Evolutionary conservation across 1,140 invertebrate genomes (phyloP).

Genomic region (Drosophila subpulchrella): DNA sequence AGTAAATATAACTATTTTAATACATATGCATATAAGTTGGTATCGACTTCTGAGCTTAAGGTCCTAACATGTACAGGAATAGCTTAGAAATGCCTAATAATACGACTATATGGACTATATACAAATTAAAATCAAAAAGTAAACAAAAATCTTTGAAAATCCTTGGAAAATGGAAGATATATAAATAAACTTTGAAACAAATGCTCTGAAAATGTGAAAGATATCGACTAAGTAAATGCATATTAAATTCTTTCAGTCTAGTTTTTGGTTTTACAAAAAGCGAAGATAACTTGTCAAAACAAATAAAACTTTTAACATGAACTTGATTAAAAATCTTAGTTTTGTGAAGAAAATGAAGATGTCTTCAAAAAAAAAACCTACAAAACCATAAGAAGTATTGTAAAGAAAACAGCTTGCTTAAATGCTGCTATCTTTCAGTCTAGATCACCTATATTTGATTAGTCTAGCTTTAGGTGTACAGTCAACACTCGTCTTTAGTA

Average conservation of each 20-base stretch:
- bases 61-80: constrained; percentile 57
- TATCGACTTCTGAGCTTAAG: constrained; percentile 32
- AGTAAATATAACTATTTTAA: constrained; percentile 30
- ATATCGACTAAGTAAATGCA: not conserved
- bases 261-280: not conserved
- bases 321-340: not conserved
- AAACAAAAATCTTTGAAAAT: constrained; percentile 13
- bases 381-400: not conserved
- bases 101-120: constrained; percentile 39
- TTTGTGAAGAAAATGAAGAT: not conserved
- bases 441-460: constrained; percentile 6
- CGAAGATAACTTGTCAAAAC: not conserved
- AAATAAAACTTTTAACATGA: not conserved
- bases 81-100: constrained; percentile 24
- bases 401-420: constrained; percentile 1
- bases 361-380: not conserved
- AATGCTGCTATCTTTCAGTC: constrained; percentile 19
- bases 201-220: not conserved
- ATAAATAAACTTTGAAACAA: not conserved
- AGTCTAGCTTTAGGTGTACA: constrained; percentile 1
- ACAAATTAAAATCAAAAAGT: constrained; percentile 36
- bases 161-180: constrained; percentile 16
- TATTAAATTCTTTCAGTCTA: constrained; percentile 1
- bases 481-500: constrained; percentile 1
- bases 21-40: constrained; percentile 25